Percentiles rank a stretch among this genome's conserved stretches.
phyloP scores from a whole-genome alignment of 1,140 invertebrate species.

The Venustaconcha ellipsiformis region DNA sequence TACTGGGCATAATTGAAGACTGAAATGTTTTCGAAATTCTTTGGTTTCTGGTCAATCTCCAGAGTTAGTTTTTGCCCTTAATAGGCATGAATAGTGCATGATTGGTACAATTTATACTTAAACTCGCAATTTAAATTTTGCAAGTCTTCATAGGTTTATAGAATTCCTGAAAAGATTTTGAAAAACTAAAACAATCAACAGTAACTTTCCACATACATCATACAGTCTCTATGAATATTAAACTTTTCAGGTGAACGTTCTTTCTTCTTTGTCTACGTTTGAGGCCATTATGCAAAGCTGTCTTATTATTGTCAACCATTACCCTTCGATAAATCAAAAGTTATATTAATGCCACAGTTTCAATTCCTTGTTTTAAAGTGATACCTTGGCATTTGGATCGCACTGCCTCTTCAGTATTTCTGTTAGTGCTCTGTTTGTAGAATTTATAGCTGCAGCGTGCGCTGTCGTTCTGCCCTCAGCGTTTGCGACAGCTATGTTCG shows the following conservation, averaged over 20 bases:
- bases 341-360: background rate
- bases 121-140: too few species aligned
- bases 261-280: background rate
- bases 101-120: too few species aligned
- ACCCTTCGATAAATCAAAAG: too few species aligned
- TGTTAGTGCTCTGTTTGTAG: slow-evolving; percentile 24
- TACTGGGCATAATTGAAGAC: too few species aligned
- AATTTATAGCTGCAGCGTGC: slow-evolving; percentile 36
- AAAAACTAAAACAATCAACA: background rate
- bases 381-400: slow-evolving; percentile 41
- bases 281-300: too few species aligned
- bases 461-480: slow-evolving; percentile 27
- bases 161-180: too few species aligned
- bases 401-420: slow-evolving; percentile 30
- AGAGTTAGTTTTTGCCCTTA: too few species aligned
- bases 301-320: background rate
- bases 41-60: too few species aligned
- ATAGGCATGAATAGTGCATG: too few species aligned
- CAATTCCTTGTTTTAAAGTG: background rate
- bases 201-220: background rate
- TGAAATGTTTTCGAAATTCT: too few species aligned
- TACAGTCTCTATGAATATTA: too few species aligned
- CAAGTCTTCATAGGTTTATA: too few species aligned
- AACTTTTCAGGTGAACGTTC: background rate
- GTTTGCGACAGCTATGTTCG: slow-evolving; percentile 31